Evolutionary conservation across 92 coral and sea anemone genomes (phyloP), one percentile per base, ranked within the genome.

Genomic region (Desmophyllum pertusum): DNA sequence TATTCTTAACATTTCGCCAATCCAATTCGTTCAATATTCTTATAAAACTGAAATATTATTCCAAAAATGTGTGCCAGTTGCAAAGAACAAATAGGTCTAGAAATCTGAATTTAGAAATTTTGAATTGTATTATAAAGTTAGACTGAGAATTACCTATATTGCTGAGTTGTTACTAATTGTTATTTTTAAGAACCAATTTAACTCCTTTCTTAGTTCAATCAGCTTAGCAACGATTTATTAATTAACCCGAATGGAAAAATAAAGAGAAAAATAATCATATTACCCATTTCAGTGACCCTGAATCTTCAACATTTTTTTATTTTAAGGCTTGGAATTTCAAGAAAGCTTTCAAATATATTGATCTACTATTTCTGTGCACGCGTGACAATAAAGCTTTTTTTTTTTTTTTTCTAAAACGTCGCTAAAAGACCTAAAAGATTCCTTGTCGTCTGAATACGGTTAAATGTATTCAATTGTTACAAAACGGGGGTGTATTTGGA

Each of bases 271-370:
- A 3, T 37, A 36, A 65, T 31, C 19, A 30, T 64, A 2, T 36
- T 67, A 4, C 40, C 10, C 23, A 37, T 67, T 36, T 67, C 25
- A 36, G 71, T 14, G 40, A 67, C 21, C 45, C 8, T 67, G 25
- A 35, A 19, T 35, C 40, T 4, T 66, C 33, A 65, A 37, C 1
- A 0, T 53, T 53, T 1, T 8, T 66, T 67, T 38, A 37, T 10
- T 14, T 52, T 37, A 51, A 53, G 6, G 2, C 19, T 75, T 52
- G 79, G 33, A 50, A 75, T 52, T 33, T 51, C 41, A 35, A 51
- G 15, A 75, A 19, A 75, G 66, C 46, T 19, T 35, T 75, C 27
- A 75, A 74, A 17, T 18, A 31, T 75, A 75, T 75, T 75, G 65
- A 7, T 52, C 65, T 35, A 6, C 27, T 33, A n/a, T n/a, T 35